phyloP scores from a whole-genome alignment of 2,797 vertebrate genomes.

The Sebastes trivittatus region DNA sequence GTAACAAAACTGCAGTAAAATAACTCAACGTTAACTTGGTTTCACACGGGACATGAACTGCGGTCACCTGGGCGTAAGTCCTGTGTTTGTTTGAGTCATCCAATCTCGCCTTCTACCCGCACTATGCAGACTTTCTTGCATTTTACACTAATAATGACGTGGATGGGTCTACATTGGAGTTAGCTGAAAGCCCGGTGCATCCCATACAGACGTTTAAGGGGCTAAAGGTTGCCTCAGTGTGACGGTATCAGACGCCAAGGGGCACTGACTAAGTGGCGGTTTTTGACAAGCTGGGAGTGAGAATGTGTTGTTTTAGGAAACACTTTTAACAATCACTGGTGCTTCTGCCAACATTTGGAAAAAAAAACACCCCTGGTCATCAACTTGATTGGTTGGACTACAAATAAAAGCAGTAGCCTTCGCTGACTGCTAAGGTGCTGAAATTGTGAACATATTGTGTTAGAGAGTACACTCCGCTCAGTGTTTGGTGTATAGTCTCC shows the following conservation, averaged over 20 bases:
- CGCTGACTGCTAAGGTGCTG: not conserved
- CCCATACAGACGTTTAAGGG: not conserved
- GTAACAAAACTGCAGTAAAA: too few relatives aligned
- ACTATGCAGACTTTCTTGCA: too few relatives aligned
- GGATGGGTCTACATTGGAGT: not conserved
- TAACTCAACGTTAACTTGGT: too few relatives aligned
- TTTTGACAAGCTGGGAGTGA: not conserved
- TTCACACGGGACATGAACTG: too few relatives aligned
- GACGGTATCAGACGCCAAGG: not conserved
- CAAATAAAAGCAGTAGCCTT: not conserved
- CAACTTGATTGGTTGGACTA: not conserved
- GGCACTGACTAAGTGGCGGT: too few relatives aligned
- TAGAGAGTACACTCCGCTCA: not conserved
- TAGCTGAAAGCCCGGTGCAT: not conserved
- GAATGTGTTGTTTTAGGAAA: not conserved
- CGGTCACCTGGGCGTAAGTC: too few relatives aligned
- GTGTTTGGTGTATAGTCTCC: not conserved
- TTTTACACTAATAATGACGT: not conserved
- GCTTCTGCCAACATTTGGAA: not conserved
- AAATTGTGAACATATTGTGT: not conserved
- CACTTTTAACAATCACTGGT: not conserved
- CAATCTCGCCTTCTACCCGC: too few relatives aligned
- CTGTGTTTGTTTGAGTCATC: too few relatives aligned
- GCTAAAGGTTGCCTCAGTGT: too few relatives aligned
- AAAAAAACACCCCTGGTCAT: not conserved